phyloP scores from a whole-genome alignment of 92 coral and sea anemone species.

The Paramuricea clavata region DNA sequence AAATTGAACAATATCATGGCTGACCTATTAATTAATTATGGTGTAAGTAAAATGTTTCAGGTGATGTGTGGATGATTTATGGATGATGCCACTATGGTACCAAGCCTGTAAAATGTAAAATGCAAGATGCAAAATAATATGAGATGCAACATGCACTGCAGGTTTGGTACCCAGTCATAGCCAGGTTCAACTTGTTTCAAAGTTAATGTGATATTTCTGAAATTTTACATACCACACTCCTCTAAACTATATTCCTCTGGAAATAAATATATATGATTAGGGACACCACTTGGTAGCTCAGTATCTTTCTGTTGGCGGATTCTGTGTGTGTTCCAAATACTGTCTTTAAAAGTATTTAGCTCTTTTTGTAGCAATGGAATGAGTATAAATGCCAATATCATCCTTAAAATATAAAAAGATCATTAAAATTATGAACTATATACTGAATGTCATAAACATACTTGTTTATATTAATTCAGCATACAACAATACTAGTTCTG shows the following conservation, averaged over 20 bases:
- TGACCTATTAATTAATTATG: conserved; percentile 7
- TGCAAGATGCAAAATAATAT: background rate
- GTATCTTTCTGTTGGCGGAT: conserved; percentile 26
- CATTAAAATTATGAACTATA: too few species aligned
- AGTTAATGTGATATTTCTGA: too few species aligned
- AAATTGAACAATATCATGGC: conserved; percentile 20
- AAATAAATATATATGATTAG: conserved; percentile 17
- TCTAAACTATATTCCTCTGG: too few species aligned
- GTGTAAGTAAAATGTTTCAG: conserved; percentile 11
- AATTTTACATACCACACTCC: too few species aligned
- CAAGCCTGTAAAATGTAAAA: conserved; percentile 25
- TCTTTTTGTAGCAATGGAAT: too few species aligned
- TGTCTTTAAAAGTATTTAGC: too few species aligned
- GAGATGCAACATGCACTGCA: conserved; percentile 13
- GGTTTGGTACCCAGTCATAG: conserved; percentile 17
- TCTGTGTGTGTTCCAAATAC: conserved; percentile 27
- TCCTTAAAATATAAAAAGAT: conserved; percentile 3
- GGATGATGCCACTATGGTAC: background rate
- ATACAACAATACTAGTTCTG: too few species aligned
- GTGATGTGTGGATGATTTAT: conserved; percentile 1
- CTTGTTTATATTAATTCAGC: too few species aligned
- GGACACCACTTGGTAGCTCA: conserved; percentile 23
- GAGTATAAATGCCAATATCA: conserved; percentile 21
- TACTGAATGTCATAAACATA: too few species aligned
- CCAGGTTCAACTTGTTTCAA: too few species aligned